Conservation (phyloP, 2,797 vertebrate genomes). For the Pipistrellus pipistrellus region DNA sequence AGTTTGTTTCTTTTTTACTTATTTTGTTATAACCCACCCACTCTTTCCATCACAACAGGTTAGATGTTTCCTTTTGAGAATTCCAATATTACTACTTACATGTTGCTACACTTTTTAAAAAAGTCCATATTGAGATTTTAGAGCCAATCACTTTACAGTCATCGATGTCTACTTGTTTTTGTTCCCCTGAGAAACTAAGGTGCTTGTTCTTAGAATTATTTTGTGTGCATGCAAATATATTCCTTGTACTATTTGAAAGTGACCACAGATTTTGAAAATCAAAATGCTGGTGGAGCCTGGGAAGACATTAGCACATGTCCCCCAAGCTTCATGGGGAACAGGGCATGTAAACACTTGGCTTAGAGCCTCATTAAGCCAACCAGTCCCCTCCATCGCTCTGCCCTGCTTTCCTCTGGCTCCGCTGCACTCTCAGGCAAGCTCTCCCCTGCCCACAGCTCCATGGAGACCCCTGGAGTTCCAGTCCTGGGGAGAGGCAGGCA, state of each 20-base stretch:
- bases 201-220: slow-evolving; percentile 55
- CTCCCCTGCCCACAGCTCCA: neutral
- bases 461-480: neutral
- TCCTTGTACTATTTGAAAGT: slow-evolving; percentile 47
- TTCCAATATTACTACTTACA: neutral
- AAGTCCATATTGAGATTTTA: neutral
- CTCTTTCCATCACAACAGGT: neutral
- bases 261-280: slow-evolving; percentile 61
- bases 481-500: neutral
- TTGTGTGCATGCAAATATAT: slow-evolving; percentile 56
- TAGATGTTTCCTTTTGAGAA: slow-evolving; percentile 44
- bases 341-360: neutral
- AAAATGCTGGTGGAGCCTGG: neutral
- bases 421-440: neutral
- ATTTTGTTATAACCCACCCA: neutral
- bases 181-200: neutral
- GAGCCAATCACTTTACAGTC: neutral
- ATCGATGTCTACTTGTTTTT: neutral
- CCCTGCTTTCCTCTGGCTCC: neutral
- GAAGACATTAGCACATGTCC: neutral
- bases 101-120: neutral
- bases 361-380: neutral
- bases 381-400: neutral
- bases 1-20: slow-evolving; percentile 10
- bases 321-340: neutral